Conservation (phyloP, 1,140 invertebrate species). For the Pectinophora gossypiella region DNA sequence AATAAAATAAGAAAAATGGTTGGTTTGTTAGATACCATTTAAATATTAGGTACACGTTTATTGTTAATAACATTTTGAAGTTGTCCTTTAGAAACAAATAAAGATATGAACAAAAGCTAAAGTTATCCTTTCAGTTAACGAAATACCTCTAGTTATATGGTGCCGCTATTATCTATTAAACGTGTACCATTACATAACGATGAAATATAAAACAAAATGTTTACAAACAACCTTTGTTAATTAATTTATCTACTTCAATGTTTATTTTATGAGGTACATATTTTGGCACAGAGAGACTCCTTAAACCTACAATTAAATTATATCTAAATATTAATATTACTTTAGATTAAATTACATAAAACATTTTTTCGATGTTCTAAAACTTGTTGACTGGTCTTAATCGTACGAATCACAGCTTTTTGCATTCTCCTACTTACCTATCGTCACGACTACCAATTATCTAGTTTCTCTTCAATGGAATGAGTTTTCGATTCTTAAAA, state of each 20-base stretch:
- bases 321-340: conserved; percentile 55
- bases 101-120: too few species aligned
- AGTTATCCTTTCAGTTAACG: too few species aligned
- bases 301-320: conserved; percentile 64
- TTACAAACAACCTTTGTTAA: conserved; percentile 55
- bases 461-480: conserved; percentile 58
- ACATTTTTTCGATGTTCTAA: conserved; percentile 75
- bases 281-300: conserved; percentile 77
- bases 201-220: conserved; percentile 38
- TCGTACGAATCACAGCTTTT: conserved; percentile 71
- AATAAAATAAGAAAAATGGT: too few species aligned
- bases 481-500: conserved; percentile 52
- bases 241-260: conserved; percentile 72
- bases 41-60: too few species aligned
- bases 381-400: conserved; percentile 74
- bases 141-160: too few species aligned
- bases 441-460: conserved; percentile 70
- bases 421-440: conserved; percentile 70
- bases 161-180: too few species aligned
- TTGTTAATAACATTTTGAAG: too few species aligned
- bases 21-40: too few species aligned
- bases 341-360: conserved; percentile 65
- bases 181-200: conserved; percentile 12
- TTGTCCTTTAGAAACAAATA: too few species aligned
- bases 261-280: conserved; percentile 76